Evolutionary conservation across 1,140 invertebrate genomes (phyloP), one percentile per base, ranked within the genome.

Genomic region (Polypedilum vanderplanki): DNA sequence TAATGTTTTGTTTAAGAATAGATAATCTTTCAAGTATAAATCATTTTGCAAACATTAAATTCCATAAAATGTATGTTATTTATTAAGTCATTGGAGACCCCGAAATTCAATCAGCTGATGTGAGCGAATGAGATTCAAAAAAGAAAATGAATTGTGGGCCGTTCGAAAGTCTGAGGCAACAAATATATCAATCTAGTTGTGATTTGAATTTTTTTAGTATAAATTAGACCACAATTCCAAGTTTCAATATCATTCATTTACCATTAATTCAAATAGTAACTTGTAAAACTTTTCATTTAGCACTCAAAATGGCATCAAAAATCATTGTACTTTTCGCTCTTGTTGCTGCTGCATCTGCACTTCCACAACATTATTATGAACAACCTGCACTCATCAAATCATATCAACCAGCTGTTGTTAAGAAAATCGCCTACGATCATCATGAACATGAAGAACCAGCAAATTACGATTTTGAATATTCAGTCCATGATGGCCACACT

Each of bases 381-480:
- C 65, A 70, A 22, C 65, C 65, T 20, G 17, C 4, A 70, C 65
- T 70, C 10, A 10, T 70, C 65, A 70, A 70, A 18, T 70, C 65
- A 20, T 70, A 70, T 18, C 65, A 70, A 20, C 65, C 65, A 70
- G 17, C 18, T 70, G 10, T 20, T 22, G 65, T 70, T 20, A 70
- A 70, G 65, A 70, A 70, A 20, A 18, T 70, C 4, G 65, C 17
- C 7, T 70, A 70, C 18, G 65, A 18, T 12, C 24, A 33, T 3
- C 24, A 33, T 33, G 46, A 57, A 57, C 46, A 84, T 18, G 76
- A 83, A 18, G 79, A 80, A 9, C 80, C 80, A 46, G 81, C 80
- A 65, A 80, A 80, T 20, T 87, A 87, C 78, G 85, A 86, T 77
- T 88, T 86, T 82, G 81, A 84, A 17, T 88, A 87, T 79, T 79